Conservation (phyloP, 2,888 invertebrate species). For the Acronicta leporina region DNA sequence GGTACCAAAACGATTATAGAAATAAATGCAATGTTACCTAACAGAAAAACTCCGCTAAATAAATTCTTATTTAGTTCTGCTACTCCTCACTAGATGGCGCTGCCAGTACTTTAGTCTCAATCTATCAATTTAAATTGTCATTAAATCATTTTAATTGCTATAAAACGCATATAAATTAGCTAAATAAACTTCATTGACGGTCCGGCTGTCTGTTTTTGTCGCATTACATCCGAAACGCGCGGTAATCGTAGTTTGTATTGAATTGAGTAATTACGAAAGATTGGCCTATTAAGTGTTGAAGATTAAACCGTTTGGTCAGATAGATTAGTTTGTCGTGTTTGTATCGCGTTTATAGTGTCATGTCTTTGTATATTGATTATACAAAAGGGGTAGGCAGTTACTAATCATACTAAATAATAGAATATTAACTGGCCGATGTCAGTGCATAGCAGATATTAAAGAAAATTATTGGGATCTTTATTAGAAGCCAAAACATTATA, state of each 20-base stretch:
- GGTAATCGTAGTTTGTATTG: slow-evolving; percentile 27
- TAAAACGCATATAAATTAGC: slow-evolving; percentile 64
- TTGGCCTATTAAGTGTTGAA: slow-evolving; percentile 52
- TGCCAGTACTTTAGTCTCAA: slow-evolving; percentile 19
- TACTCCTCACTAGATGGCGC: slow-evolving; percentile 81
- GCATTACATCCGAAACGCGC: slow-evolving; percentile 39
- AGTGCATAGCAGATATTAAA: no score
- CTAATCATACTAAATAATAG: no score
- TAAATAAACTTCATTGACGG: slow-evolving; percentile 36
- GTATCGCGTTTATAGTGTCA: slow-evolving; percentile 22
- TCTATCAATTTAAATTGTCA: slow-evolving; percentile 34
- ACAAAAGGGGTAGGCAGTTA: no score
- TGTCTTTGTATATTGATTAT: slow-evolving; percentile 21
- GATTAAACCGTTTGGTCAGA: slow-evolving; percentile 33
- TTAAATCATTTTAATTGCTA: slow-evolving; percentile 72
- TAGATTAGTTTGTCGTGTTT: slow-evolving; percentile 27
- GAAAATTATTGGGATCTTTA: no score
- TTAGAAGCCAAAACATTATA: no score
- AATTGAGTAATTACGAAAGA: slow-evolving; percentile 63
- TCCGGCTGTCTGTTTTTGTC: slow-evolving; percentile 48
- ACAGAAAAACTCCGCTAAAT: neutral
- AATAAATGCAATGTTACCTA: no score
- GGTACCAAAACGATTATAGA: no score
- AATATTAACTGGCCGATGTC: no score
- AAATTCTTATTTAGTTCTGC: slow-evolving; percentile 49